A percentile compares a stretch with the other conserved stretches of the same genome.
Evolutionary conservation across 1,140 invertebrate species (phyloP).

Genomic region (Drosophila teissieri): DNA sequence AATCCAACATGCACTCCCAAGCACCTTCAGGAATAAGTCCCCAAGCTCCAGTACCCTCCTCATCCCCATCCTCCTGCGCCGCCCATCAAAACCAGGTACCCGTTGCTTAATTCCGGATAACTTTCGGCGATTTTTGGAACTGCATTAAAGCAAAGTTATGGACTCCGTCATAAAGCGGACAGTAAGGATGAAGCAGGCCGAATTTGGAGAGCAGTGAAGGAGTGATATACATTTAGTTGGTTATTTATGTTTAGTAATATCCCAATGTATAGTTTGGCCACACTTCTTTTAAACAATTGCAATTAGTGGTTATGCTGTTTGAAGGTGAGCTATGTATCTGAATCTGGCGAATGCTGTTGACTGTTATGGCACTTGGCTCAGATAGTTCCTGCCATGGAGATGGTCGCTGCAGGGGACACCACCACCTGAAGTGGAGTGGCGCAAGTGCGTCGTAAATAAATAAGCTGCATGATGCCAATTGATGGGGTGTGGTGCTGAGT

Average conservation of each 20-base stretch:
- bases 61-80: background rate
- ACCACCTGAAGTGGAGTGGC: slow-evolving; percentile 24
- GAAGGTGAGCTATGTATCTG: background rate
- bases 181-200: background rate
- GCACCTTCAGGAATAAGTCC: background rate
- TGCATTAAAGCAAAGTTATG: slow-evolving; percentile 50
- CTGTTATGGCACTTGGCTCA: slow-evolving; percentile 1
- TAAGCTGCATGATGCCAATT: slow-evolving; percentile 55
- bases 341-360: background rate
- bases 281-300: background rate
- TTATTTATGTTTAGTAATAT: too few species aligned
- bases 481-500: slow-evolving; percentile 39
- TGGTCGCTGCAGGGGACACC: slow-evolving; percentile 11
- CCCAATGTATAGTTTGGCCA: background rate
- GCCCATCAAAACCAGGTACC: background rate
- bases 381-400: background rate
- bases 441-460: slow-evolving; percentile 55
- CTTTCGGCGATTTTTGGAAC: slow-evolving; percentile 48
- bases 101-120: slow-evolving; percentile 16
- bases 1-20: slow-evolving; percentile 32
- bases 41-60: background rate
- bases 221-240: too few species aligned
- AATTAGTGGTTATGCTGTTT: background rate
- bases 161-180: slow-evolving; percentile 5
- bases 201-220: too few species aligned